A percentile compares a stretch with the other conserved stretches of the same genome.
phyloP scores from a whole-genome alignment of 2,888 invertebrate species.

The Agrilus cyanescens region DNA sequence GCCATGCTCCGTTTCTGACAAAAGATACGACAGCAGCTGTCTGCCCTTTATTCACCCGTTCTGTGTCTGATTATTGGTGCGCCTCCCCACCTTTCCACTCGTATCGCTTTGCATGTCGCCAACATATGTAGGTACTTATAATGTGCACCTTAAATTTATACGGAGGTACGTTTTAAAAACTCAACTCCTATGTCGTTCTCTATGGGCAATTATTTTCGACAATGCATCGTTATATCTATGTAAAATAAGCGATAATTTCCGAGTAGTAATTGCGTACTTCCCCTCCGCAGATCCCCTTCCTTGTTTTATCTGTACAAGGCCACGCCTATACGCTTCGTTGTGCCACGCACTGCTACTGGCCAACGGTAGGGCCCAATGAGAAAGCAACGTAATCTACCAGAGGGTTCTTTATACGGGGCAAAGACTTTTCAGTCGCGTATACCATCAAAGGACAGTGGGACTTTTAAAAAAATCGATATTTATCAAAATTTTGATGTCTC shows the following conservation, averaged over 20 bases:
- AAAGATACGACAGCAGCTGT: slow-evolving; percentile 12
- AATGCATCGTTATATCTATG: too few species aligned
- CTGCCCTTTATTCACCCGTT: slow-evolving; percentile 7
- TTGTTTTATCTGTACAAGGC: background rate
- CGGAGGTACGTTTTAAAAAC: too few species aligned
- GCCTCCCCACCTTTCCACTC: slow-evolving; percentile 2
- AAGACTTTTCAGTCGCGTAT: slow-evolving; percentile 21
- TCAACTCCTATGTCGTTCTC: too few species aligned
- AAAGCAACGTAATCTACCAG: slow-evolving; percentile 11
- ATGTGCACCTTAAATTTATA: too few species aligned
- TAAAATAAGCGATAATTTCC: too few species aligned
- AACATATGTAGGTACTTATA: background rate
- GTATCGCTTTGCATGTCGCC: background rate
- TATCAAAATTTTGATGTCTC: slow-evolving; percentile 4
- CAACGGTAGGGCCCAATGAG: slow-evolving; percentile 16
- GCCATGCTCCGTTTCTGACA: slow-evolving; percentile 13
- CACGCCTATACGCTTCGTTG: background rate
- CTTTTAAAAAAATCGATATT: slow-evolving; percentile 14
- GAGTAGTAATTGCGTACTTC: too few species aligned
- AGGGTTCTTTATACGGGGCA: slow-evolving; percentile 18
- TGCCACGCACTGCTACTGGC: slow-evolving; percentile 17
- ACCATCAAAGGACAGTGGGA: slow-evolving; percentile 20
- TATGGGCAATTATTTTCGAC: too few species aligned
- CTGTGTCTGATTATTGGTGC: slow-evolving; percentile 10
- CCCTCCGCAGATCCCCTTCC: too few species aligned